Conservation (phyloP, 2,888 invertebrate species). For the Tachina lurida region DNA sequence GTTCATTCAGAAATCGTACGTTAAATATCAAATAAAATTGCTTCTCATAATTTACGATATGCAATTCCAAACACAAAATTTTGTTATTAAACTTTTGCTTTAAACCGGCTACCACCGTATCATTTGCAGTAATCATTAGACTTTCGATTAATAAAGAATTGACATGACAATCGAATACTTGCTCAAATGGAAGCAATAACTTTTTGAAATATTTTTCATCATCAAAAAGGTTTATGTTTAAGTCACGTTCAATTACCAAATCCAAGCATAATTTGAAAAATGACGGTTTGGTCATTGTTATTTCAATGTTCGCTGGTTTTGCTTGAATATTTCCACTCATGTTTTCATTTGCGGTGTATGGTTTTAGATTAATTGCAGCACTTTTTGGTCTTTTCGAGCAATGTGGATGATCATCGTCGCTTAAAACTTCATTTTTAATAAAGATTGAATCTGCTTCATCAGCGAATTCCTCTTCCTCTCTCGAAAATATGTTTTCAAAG, state of each 20-base stretch:
- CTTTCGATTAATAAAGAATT: not conserved
- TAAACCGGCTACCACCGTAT: conserved; percentile 13
- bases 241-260: conserved; percentile 29
- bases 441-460: not conserved
- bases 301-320: not conserved
- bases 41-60: not conserved
- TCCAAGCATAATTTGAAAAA: conserved; percentile 44
- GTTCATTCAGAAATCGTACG: conserved; percentile 16
- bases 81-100: conserved; percentile 24
- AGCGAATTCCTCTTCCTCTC: not conserved
- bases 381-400: not conserved
- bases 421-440: conserved; percentile 23
- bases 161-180: conserved; percentile 23
- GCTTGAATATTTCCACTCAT: not conserved
- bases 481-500: not conserved
- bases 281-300: conserved; percentile 1
- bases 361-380: not conserved
- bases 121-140: conserved; percentile 8
- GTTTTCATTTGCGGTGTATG: not conserved
- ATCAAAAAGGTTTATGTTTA: conserved; percentile 41
- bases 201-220: conserved; percentile 33
- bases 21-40: conserved; percentile 28
- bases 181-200: conserved; percentile 33
- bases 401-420: conserved; percentile 7
- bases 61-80: conserved; percentile 42